These are phyloP conservation scores for Cydia amplana DNA, from an alignment of 1,140 invertebrate species.

Conservation along the genomic window DNA sequence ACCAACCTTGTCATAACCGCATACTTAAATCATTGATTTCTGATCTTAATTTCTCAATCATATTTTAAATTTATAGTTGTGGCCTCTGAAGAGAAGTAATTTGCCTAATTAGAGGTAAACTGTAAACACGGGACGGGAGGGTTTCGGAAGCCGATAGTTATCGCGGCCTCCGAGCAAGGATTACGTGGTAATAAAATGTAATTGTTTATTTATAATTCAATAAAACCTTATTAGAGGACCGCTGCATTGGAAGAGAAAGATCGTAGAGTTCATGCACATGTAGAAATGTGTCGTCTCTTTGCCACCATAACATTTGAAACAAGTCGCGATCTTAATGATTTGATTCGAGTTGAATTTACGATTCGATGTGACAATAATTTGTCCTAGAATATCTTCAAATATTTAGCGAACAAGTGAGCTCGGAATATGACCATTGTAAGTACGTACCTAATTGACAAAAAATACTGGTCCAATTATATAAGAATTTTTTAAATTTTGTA, in stretches of 20 bases:
- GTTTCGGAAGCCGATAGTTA: slow-evolving; percentile 57
- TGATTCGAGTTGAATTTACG: neutral
- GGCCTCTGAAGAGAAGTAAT: slow-evolving; percentile 45
- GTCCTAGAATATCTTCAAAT: no score
- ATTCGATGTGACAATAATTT: no score
- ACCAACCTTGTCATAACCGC: slow-evolving; percentile 36
- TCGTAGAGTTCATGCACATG: neutral
- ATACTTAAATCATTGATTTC: slow-evolving; percentile 37
- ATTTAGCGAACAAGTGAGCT: no score
- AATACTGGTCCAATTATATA: no score
- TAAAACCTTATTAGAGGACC: neutral
- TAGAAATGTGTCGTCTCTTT: no score
- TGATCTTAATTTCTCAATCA: slow-evolving; percentile 42
- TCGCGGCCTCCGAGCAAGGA: slow-evolving; percentile 57
- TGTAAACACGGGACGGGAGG: slow-evolving; percentile 48
- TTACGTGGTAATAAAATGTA: slow-evolving; percentile 55
- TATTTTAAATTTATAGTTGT: slow-evolving; percentile 42
- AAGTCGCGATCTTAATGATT: no score
- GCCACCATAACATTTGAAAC: no score
- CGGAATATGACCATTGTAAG: no score
- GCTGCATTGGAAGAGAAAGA: neutral
- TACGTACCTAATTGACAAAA: no score
- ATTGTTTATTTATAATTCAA: slow-evolving; percentile 32
- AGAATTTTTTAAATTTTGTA: no score
- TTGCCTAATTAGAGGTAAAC: slow-evolving; percentile 54